Evolutionary conservation across 2,113 vertebrate genomes (phyloP).

Genomic region (Pangasianodon gigas): DNA sequence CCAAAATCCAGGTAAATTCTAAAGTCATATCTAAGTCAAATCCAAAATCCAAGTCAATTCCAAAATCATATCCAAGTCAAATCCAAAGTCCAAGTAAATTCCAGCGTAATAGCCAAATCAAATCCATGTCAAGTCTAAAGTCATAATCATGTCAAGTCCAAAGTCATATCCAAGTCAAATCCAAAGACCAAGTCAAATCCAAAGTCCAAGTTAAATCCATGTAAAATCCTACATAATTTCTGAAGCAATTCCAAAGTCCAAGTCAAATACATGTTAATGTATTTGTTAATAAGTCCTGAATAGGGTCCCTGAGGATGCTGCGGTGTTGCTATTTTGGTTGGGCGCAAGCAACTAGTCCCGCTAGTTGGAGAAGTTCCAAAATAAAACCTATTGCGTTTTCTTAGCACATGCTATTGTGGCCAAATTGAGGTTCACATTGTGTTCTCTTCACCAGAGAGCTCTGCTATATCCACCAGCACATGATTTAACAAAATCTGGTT

Average conservation of each 20-base stretch:
- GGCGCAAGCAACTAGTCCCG: background rate
- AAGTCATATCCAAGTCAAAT: background rate
- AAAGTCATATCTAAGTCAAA: background rate
- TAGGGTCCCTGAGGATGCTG: background rate
- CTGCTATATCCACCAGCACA: too few species aligned
- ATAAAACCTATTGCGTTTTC: background rate
- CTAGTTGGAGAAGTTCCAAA: background rate
- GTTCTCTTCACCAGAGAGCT: background rate
- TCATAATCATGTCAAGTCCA: background rate
- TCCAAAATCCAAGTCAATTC: background rate
- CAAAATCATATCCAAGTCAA: background rate
- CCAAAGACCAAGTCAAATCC: background rate
- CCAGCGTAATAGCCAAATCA: background rate
- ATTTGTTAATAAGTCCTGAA: background rate
- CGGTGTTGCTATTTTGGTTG: background rate
- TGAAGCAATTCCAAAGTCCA: background rate
- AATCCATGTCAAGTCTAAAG: background rate
- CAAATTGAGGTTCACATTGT: background rate
- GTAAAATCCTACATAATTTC: background rate
- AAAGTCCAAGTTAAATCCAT: background rate
- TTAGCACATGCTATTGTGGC: background rate
- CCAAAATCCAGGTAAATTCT: background rate
- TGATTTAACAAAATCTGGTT: background rate
- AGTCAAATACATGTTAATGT: background rate
- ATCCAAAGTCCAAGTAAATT: background rate